A percentile compares a stretch with the other conserved stretches of the same genome.
Evolutionary conservation across 2,888 invertebrate species (phyloP).

Genomic region (Dione juno): DNA sequence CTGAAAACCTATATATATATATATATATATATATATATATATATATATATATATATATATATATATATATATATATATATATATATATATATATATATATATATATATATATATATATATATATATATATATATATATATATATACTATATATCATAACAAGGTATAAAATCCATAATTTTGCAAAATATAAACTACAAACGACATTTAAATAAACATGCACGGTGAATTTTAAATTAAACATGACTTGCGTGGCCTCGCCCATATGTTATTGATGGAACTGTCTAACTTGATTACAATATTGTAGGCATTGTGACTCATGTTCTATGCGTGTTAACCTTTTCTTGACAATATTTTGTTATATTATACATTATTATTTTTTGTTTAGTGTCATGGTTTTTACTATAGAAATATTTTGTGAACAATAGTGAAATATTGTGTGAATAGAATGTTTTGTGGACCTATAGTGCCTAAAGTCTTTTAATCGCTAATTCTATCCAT

Average conservation of each 20-base stretch:
- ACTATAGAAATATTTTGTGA: not conserved
- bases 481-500: too few species aligned
- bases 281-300: conserved; percentile 40
- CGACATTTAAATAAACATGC: conserved; percentile 38
- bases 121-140: not conserved
- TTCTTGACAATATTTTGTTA: not conserved
- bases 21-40: too few species aligned
- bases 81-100: too few species aligned
- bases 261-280: conserved; percentile 51
- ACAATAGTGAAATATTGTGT: too few species aligned
- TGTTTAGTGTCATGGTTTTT: not conserved
- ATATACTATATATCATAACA: not conserved
- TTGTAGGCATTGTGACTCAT: conserved; percentile 17
- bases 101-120: too few species aligned
- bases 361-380: not conserved
- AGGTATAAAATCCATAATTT: conserved; percentile 14
- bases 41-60: too few species aligned
- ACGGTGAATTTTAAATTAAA: conserved; percentile 48
- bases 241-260: conserved; percentile 43
- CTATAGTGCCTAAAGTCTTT: too few species aligned
- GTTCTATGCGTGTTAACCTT: not conserved
- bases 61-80: too few species aligned
- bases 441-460: too few species aligned
- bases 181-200: conserved; percentile 35
- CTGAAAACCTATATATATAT: too few species aligned